phyloP scores from a whole-genome alignment of 2,113 vertebrate species.

The Nothoprocta perdicaria region DNA sequence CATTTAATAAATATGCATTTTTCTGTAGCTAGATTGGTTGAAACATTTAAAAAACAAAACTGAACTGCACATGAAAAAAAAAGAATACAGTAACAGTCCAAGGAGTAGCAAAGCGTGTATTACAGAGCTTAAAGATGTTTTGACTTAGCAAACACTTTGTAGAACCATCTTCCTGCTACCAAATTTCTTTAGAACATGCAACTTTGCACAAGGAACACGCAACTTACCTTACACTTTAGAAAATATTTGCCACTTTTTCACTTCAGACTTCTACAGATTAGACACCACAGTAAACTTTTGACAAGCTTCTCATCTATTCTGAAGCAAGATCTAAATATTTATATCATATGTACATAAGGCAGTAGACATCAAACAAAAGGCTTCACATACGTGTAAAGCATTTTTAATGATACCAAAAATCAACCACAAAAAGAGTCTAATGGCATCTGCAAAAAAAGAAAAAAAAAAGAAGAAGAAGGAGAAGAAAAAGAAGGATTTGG shows the following conservation, averaged over 20 bases:
- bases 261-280: neutral
- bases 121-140: neutral
- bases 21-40: neutral
- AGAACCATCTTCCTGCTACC: neutral
- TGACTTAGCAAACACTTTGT: neutral
- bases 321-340: conserved; percentile 25
- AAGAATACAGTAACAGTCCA: neutral
- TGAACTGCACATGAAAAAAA: neutral
- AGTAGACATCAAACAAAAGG: neutral
- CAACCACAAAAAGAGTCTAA: neutral
- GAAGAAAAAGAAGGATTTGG: neutral
- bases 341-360: neutral
- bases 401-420: neutral
- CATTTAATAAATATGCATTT: neutral
- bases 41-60: neutral
- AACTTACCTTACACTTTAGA: neutral
- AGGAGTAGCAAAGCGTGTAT: neutral
- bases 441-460: neutral
- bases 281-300: neutral
- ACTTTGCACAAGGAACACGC: neutral
- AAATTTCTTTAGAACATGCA: neutral
- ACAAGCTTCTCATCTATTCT: neutral
- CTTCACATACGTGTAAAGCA: neutral
- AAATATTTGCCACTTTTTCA: neutral
- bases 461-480: no score